Conservation (phyloP, 2,113 vertebrate species). For the Tragelaphus buxtoni region DNA sequence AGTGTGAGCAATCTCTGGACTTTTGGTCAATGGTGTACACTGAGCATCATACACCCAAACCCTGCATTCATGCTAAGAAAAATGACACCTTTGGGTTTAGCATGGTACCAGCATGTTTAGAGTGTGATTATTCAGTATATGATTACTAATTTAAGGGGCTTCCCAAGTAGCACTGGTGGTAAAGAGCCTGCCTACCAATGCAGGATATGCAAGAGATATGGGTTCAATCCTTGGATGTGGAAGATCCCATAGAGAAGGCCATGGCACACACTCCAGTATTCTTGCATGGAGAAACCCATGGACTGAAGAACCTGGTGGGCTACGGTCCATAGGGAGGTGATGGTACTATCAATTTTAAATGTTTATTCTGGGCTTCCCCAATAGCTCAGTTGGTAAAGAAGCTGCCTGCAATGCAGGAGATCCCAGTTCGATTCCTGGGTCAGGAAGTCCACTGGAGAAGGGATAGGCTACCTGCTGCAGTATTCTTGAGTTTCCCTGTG, state of each 20-base stretch:
- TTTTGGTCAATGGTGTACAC: background rate
- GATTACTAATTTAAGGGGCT: background rate
- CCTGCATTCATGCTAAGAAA: background rate
- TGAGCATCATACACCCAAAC: background rate
- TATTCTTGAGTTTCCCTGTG: background rate
- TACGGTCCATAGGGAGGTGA: background rate
- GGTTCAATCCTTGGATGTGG: background rate
- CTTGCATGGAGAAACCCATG: background rate
- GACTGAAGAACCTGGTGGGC: background rate
- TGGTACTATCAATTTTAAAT: background rate
- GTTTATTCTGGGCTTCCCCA: background rate
- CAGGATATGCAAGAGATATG: background rate
- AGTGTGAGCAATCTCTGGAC: background rate
- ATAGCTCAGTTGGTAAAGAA: background rate
- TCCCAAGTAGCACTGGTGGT: background rate
- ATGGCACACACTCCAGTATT: background rate
- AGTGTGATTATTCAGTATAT: background rate
- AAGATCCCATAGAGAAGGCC: background rate
- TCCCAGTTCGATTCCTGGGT: background rate
- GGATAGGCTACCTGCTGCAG: background rate
- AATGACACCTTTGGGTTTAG: background rate
- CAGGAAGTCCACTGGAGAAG: rapidly evolving
- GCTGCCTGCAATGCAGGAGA: background rate
- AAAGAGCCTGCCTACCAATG: background rate
- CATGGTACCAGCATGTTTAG: background rate